A percentile compares a stretch with the other conserved stretches of the same genome.
Conservation (phyloP, 2,797 vertebrate species). For the Thamnophis elegans region DNA sequence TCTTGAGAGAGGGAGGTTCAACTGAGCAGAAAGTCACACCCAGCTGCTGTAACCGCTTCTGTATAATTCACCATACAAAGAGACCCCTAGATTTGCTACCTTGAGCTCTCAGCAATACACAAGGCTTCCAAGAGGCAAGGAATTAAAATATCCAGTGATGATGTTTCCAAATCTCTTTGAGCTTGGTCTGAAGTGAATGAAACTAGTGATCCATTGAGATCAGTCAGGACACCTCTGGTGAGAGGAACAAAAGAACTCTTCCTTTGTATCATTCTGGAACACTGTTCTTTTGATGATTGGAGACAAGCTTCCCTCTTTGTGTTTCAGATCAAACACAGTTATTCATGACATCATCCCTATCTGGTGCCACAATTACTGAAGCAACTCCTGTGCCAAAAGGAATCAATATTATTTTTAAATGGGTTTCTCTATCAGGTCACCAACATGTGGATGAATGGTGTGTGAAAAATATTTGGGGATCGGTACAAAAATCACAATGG, state of each 20-base stretch:
- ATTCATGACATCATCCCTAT: not conserved
- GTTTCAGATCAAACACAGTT: not conserved
- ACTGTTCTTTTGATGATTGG: not conserved
- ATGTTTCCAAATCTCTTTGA: not conserved
- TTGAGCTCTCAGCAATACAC: not conserved
- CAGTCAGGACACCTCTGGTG: not conserved
- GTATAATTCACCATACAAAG: not conserved
- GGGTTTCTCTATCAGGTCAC: not conserved
- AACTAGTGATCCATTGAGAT: not conserved
- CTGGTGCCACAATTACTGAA: not conserved
- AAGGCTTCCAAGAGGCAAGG: not conserved
- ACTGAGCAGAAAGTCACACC: not conserved
- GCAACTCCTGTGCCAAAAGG: not conserved
- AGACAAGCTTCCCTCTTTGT: not conserved
- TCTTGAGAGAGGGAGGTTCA: not conserved
- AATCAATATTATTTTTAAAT: not conserved
- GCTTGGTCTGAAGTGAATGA: not conserved
- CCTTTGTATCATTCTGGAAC: not conserved
- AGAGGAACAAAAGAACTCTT: not conserved
- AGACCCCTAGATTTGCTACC: not conserved
- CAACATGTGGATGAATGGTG: not conserved
- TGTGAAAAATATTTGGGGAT: not conserved
- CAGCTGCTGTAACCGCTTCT: not conserved
- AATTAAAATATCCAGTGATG: rapidly evolving
- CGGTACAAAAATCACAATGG: not conserved